Base-by-base conservation (phyloP, 2,888 invertebrate species). In the Drosophila prolongata region DNA sequence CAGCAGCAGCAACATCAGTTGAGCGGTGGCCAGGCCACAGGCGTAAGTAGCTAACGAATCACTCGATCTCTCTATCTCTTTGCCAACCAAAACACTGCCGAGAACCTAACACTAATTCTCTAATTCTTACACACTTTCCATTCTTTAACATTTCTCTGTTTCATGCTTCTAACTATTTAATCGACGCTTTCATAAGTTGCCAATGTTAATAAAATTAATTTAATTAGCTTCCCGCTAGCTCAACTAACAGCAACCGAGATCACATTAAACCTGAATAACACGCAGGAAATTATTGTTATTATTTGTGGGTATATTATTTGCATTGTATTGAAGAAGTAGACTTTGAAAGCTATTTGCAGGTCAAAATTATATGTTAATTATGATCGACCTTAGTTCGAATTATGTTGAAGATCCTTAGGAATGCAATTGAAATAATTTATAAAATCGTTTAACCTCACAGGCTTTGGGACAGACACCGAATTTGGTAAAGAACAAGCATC, bases 401-500 rank as follows among this genome's bases (percentile, higher is more conserved):
- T 27, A 19, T 19, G 9, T 1, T 11, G 1, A 16, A 1, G 6
- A 13, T 16, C 3, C 6, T 3, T 60, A 0, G 3, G 9, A 24
- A 9, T 3, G 6, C 9, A 30, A 11, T 42, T 24, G 14, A n/a
- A 19, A n/a, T 42, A 3, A 14, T 19, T 49, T 27, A 8, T 30
- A 0, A 19, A 49, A 6, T 6, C 16, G 1, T 43, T 44, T 2
- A 16, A 3, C 56, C 54, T 80, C 78, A 38, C 78, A 93, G 93
- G 92, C 83, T 52, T 79, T 91, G 60, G 92, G 92, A 11, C 92
- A 92, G 70, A 92, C 92, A 14, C 92, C 92, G 11, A 91, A 90
- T 70, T 57, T 90, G 71, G 90, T 79, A 67, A 90, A 92, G 70
- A 87, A 92, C 70, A 91, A 92, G 65, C 92, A 92, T 76, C 82